Conservation (phyloP, 1,140 invertebrate species). For the Temnothorax curvispinosus region DNA sequence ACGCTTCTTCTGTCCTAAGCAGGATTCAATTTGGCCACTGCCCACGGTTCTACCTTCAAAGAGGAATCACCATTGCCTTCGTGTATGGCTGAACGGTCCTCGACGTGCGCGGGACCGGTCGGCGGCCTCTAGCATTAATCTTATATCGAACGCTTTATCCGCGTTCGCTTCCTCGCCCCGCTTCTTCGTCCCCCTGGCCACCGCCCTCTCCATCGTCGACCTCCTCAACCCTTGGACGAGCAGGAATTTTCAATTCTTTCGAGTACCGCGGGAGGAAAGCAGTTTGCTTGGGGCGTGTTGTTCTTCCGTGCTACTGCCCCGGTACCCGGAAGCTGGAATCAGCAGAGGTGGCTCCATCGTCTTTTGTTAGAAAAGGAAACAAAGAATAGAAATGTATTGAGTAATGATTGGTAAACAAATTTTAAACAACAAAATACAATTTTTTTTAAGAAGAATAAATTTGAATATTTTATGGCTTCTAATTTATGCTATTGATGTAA, state of each 20-base stretch:
- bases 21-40: constrained; percentile 85
- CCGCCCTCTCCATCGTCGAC: constrained; percentile 45
- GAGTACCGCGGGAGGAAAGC: constrained; percentile 74
- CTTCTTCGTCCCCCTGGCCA: constrained; percentile 8
- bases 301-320: constrained; percentile 45
- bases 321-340: constrained; percentile 43
- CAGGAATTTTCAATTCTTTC: constrained; percentile 85
- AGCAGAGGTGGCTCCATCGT: neutral
- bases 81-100: constrained; percentile 74
- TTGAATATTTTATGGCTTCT: neutral
- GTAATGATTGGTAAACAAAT: neutral
- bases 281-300: constrained; percentile 71
- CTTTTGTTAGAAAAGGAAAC: neutral
- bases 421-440: neutral
- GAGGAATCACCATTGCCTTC: constrained; percentile 83
- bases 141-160: constrained; percentile 86
- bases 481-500: neutral
- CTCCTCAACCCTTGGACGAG: constrained; percentile 79
- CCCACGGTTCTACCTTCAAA: constrained; percentile 85
- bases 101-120: constrained; percentile 71
- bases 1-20: constrained; percentile 82
- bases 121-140: constrained; percentile 84
- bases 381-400: neutral
- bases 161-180: constrained; percentile 69
- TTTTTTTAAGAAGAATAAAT: constrained; percentile 2